Conservation (phyloP, 2,888 invertebrate genomes). For the Drosophila paracracens region DNA sequence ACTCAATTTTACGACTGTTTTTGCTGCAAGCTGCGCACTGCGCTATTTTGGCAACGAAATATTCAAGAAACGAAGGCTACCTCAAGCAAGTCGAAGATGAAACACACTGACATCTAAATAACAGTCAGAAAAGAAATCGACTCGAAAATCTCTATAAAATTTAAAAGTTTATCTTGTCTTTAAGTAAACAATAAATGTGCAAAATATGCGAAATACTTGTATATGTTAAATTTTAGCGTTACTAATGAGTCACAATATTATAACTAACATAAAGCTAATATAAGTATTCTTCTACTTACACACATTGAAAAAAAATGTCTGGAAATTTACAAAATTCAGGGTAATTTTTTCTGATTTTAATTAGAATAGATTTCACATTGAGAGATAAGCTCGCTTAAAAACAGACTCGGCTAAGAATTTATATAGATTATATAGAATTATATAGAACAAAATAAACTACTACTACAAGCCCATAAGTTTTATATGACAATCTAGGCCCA, state of each 20-base stretch:
- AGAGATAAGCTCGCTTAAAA: not conserved
- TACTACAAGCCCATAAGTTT: not conserved
- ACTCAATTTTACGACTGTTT: conserved; percentile 48
- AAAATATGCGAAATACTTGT: too few relatives aligned
- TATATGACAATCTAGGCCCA: conserved; percentile 2
- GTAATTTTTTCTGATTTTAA: not conserved
- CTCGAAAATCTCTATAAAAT: not conserved
- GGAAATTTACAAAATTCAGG: too few relatives aligned
- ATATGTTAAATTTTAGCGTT: too few relatives aligned
- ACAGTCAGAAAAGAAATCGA: not conserved
- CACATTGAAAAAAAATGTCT: too few relatives aligned
- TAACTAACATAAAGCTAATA: too few relatives aligned
- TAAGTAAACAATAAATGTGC: too few relatives aligned
- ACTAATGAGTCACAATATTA: too few relatives aligned
- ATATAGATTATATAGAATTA: not conserved
- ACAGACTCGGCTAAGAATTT: not conserved
- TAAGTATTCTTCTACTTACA: too few relatives aligned
- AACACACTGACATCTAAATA: not conserved
- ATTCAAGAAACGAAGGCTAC: not conserved
- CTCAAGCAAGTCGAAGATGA: not conserved
- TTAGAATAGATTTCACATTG: not conserved
- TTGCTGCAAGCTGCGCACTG: conserved; percentile 33
- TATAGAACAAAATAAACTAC: not conserved
- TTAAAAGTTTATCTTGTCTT: not conserved
- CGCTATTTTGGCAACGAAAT: conserved; percentile 22